Evolutionary conservation across 2,797 vertebrate genomes (phyloP).

Genomic region (Gymnothorax reevesii): DNA sequence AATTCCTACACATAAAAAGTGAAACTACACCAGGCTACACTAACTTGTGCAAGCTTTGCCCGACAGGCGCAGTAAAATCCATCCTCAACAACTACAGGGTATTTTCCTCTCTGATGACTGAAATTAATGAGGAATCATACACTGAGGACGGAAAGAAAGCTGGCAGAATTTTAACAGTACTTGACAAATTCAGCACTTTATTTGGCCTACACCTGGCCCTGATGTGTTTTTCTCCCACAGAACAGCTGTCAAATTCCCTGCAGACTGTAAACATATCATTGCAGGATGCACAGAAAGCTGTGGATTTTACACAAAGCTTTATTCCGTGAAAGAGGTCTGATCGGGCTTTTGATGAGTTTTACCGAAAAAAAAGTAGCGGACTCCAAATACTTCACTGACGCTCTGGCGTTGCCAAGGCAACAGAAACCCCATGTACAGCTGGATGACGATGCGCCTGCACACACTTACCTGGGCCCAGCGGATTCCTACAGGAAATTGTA

Average conservation of each 20-base stretch:
- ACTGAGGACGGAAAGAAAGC: slow-evolving; percentile 10
- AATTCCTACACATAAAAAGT: not conserved
- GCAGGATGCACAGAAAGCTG: slow-evolving; percentile 15
- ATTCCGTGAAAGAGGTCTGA: slow-evolving; percentile 13
- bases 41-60: not conserved
- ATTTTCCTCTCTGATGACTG: not conserved
- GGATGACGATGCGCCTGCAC: not conserved
- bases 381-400: not conserved
- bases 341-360: not conserved
- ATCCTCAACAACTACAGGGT: slow-evolving; percentile 22
- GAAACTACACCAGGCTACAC: not conserved
- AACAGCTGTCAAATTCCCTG: slow-evolving; percentile 14
- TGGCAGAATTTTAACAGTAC: slow-evolving; percentile 10
- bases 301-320: not conserved
- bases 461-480: not conserved
- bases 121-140: slow-evolving; percentile 24
- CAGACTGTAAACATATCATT: slow-evolving; percentile 22
- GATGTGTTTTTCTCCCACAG: slow-evolving; percentile 10
- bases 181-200: slow-evolving; percentile 23
- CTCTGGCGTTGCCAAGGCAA: slow-evolving; percentile 5
- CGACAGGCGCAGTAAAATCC: slow-evolving; percentile 3
- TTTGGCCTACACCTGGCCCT: slow-evolving; percentile 2
- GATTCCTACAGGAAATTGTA: not conserved
- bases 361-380: not conserved
- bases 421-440: not conserved